Conservation (phyloP, 2,113 vertebrate genomes). For the Pluvianellus socialis region DNA sequence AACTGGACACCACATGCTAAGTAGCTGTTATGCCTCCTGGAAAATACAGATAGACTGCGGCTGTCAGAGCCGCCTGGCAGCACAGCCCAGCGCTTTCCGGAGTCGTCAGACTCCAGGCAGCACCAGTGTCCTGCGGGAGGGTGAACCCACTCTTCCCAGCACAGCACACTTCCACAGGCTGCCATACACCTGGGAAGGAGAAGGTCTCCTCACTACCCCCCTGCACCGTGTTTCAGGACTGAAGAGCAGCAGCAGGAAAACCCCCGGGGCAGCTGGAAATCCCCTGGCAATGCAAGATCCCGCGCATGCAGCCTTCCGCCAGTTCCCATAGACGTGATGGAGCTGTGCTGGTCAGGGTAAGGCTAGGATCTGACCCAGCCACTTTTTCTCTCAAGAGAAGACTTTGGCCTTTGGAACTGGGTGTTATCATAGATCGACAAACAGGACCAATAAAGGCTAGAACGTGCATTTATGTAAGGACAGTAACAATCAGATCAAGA, state of each 20-base stretch:
- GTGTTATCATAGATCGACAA: background rate
- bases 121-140: too few relatives aligned
- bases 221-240: background rate
- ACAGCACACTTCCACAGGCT: fast-evolving
- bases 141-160: background rate
- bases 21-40: background rate
- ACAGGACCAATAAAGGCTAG: background rate
- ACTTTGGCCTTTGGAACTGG: background rate
- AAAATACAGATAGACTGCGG: background rate
- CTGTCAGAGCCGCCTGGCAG: background rate
- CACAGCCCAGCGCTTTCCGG: background rate
- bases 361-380: background rate
- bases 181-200: fast-evolving
- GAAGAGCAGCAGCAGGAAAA: background rate
- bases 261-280: background rate
- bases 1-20: slow-evolving; percentile 25
- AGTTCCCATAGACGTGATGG: background rate
- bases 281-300: background rate
- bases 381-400: background rate
- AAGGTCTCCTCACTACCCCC: fast-evolving
- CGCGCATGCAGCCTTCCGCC: background rate
- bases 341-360: background rate
- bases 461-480: fast-evolving
- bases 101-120: background rate
- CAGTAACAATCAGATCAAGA: background rate